Evolutionary conservation across 2,888 invertebrate species (phyloP), one percentile per base, ranked within the genome.

Genomic region (Halocaridina rubra): DNA sequence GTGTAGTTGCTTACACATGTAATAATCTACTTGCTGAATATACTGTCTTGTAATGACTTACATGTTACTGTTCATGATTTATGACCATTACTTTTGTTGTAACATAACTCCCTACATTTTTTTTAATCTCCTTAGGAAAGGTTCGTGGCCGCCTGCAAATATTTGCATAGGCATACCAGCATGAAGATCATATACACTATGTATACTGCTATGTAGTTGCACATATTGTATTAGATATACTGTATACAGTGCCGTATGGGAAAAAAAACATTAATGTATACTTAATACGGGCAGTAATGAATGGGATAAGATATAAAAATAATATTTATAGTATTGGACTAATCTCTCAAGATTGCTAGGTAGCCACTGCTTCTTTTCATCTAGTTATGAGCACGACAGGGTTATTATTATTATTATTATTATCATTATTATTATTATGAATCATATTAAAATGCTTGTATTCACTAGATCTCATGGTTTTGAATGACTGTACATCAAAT

Each of bases 141-240:
- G 24, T n/a, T 64, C 24, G 27, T 22, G 10, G 22, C 64, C 29
- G 64, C 22, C 64, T 29, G 3, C 19, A 10, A n/a, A 29, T 64
- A 64, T 64, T 13, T 10, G 16, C 10, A 22, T 64, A 53, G 53
- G 53, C 53, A 53, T n/a, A 7, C 16, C 53, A 19, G 53, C 53
- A 53, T 53, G 53, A n/a, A n/a, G n/a, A n/a, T 19, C 71, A 71
- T 71, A 22, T 33, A 5, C 71, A 33, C 33, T 19, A n/a, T 19
- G 33, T 71, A 71, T 33, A 32, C 71, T 16, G 71, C 71, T 29
- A 71, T 71, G 71, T 71, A 71, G 71, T 33, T 71, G 71, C 71
- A 71, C 71, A 71, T 71, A 33, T 33, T 71, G 71, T 33, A 71
- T 71, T 71, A 71, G 71, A 71, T 71, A 71, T 71, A 33, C 71